Conservation (phyloP, 2,888 invertebrate genomes). For the Serripes groenlandicus region DNA sequence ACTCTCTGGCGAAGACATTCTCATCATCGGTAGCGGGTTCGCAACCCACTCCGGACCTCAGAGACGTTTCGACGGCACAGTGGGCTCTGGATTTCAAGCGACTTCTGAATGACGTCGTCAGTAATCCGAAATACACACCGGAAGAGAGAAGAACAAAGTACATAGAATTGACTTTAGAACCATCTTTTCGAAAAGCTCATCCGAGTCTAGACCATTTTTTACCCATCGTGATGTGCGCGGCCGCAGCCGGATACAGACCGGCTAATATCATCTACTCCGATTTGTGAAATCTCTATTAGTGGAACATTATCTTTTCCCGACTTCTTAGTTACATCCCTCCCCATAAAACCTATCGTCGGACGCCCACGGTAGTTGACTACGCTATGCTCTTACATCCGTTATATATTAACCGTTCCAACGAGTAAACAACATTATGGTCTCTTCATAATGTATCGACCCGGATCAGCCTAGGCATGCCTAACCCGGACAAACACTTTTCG, state of each 20-base stretch:
- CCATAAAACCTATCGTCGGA: too few relatives aligned
- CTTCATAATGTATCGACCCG: too few relatives aligned
- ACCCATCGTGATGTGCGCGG: constrained; percentile 70
- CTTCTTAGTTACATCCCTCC: too few relatives aligned
- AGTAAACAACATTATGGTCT: too few relatives aligned
- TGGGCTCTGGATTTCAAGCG: constrained; percentile 66
- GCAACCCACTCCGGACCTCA: constrained; percentile 70
- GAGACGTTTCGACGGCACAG: constrained; percentile 25
- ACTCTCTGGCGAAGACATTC: constrained; percentile 69
- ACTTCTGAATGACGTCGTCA: constrained; percentile 71
- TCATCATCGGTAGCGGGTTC: constrained; percentile 77
- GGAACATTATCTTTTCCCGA: constrained; percentile 66
- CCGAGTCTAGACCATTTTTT: constrained; percentile 75
- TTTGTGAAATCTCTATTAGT: constrained; percentile 59
- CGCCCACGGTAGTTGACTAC: too few relatives aligned
- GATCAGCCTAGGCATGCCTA: too few relatives aligned
- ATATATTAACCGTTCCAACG: too few relatives aligned
- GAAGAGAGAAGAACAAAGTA: constrained; percentile 67
- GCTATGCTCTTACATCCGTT: too few relatives aligned
- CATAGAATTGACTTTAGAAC: constrained; percentile 51
- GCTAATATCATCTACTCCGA: constrained; percentile 70
- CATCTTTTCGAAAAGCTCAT: constrained; percentile 70
- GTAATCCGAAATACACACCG: constrained; percentile 62
- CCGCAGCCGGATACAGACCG: constrained; percentile 70
- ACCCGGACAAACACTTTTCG: too few relatives aligned